Evolutionary conservation across 53 echinoderm and acorn worm species (phyloP).

Genomic region (Mesocentrotus franciscanus): DNA sequence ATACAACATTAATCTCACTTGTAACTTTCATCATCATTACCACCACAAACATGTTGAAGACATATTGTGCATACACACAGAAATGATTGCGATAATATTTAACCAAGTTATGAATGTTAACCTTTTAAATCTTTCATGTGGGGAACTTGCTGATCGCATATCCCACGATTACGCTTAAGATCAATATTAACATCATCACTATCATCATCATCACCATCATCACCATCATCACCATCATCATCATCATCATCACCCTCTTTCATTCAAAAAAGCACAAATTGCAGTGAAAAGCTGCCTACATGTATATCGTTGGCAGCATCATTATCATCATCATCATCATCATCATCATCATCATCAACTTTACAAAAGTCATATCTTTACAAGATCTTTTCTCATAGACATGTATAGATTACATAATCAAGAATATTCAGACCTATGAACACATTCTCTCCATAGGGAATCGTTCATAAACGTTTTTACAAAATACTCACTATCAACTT

Average conservation of each 20-base stretch:
- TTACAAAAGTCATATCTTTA: not conserved
- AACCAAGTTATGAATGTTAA: not conserved
- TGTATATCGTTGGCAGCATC: not conserved
- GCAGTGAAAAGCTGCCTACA: not conserved
- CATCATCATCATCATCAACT: conserved; percentile 10
- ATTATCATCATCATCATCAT: conserved; percentile 31
- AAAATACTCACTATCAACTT: not conserved
- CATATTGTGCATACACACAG: not conserved
- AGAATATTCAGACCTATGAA: not conserved
- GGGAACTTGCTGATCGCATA: not conserved
- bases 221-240: not conserved
- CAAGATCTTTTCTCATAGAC: not conserved
- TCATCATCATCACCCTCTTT: not conserved
- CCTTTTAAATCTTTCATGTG: not conserved
- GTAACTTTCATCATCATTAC: not conserved
- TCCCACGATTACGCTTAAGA: not conserved
- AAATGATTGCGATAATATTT: not conserved
- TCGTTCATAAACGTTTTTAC: not conserved
- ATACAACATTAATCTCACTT: not conserved
- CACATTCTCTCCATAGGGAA: not conserved
- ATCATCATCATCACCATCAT: not conserved
- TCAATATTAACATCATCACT: not conserved
- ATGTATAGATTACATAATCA: not conserved
- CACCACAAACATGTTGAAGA: not conserved
- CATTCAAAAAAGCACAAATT: not conserved